Evolutionary conservation across 2,797 vertebrate genomes (phyloP).

Genomic region (Brachyrhaphis roseni): DNA sequence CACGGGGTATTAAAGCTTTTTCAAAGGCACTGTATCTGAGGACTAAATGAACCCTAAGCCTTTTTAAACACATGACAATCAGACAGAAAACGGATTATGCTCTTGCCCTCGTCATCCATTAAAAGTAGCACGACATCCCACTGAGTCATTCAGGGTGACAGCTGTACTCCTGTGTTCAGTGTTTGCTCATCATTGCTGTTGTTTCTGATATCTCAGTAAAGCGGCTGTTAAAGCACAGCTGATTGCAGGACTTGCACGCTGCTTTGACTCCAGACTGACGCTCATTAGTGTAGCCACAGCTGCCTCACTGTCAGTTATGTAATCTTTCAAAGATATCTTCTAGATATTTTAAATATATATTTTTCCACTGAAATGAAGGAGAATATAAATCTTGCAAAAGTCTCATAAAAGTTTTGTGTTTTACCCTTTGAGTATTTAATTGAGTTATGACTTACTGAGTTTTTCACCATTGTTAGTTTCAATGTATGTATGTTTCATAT

Average conservation of each 20-base stretch:
- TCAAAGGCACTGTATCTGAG: neutral
- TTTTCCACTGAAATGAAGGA: conserved; percentile 31
- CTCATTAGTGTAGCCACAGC: conserved; percentile 59
- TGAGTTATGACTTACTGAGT: conserved; percentile 17
- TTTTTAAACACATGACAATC: neutral
- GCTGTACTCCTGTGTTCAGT: conserved; percentile 27
- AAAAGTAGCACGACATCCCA: conserved; percentile 10
- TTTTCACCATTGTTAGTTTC: conserved; percentile 6
- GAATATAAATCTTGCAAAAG: conserved; percentile 8
- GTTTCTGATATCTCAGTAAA: conserved; percentile 57
- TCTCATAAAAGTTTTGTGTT: conserved; percentile 5
- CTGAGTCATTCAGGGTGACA: conserved; percentile 16
- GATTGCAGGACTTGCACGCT: conserved; percentile 64
- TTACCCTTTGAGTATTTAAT: conserved; percentile 14
- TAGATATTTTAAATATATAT: conserved; percentile 47
- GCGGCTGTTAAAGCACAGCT: conserved; percentile 45
- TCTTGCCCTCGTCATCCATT: neutral
- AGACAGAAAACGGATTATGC: neutral
- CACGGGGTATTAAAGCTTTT: neutral
- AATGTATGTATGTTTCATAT: neutral
- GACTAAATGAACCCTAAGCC: neutral
- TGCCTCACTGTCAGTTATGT: conserved; percentile 49
- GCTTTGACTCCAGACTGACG: conserved; percentile 51
- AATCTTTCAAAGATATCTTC: conserved; percentile 48
- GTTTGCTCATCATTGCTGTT: conserved; percentile 65